Evolutionary conservation across 2,888 invertebrate genomes (phyloP).

Genomic region (Epirrhoe tristata): DNA sequence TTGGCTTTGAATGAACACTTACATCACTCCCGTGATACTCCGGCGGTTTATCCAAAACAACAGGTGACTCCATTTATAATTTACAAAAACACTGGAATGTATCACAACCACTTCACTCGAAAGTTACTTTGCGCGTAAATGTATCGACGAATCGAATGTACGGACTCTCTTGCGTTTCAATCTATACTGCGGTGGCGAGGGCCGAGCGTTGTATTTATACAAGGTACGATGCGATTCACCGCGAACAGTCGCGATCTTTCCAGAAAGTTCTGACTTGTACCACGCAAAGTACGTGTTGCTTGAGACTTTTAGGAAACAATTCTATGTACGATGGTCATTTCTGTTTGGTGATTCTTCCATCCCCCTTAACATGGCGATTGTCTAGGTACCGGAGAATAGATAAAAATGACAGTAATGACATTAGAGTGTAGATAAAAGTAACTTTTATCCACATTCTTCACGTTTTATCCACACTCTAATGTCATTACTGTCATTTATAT

Average conservation of each 20-base stretch:
- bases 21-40: slow-evolving; percentile 86
- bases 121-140: slow-evolving; percentile 50
- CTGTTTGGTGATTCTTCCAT: neutral
- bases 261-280: slow-evolving; percentile 46
- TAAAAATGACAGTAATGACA: too few relatives aligned
- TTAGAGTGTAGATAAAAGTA: too few relatives aligned
- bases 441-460: too few relatives aligned
- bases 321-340: slow-evolving; percentile 21
- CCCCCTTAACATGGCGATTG: too few relatives aligned
- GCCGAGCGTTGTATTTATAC: slow-evolving; percentile 69
- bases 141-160: slow-evolving; percentile 49
- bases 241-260: slow-evolving; percentile 60
- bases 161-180: slow-evolving; percentile 61
- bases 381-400: too few relatives aligned
- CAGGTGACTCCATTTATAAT: slow-evolving; percentile 85
- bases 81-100: slow-evolving; percentile 70
- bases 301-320: slow-evolving; percentile 8
- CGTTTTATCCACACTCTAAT: too few relatives aligned
- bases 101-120: slow-evolving; percentile 74
- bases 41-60: slow-evolving; percentile 86
- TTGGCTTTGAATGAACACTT: slow-evolving; percentile 55
- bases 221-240: slow-evolving; percentile 60
- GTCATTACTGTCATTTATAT: too few relatives aligned
- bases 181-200: slow-evolving; percentile 69
- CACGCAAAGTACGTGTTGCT: slow-evolving; percentile 27